Conservation (phyloP, 2,113 vertebrate species). For the Rhabdomys dilectus region DNA sequence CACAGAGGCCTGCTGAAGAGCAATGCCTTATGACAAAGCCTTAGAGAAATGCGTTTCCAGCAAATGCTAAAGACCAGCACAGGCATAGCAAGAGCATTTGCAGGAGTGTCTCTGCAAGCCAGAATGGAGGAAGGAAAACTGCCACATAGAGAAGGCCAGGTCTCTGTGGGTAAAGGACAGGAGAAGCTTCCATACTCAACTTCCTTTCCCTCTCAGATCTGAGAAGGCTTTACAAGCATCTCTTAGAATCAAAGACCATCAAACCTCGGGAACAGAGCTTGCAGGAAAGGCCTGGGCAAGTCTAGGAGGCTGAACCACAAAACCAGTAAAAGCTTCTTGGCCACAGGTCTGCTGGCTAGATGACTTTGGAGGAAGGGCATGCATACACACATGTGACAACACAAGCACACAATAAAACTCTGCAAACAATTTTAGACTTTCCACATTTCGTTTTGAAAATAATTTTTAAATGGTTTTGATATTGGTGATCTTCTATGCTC, state of each 20-base stretch:
- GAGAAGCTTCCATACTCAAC: background rate
- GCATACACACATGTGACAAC: background rate
- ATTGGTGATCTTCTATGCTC: background rate
- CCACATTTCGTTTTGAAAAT: conserved; percentile 11
- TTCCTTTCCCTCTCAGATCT: background rate
- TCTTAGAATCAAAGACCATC: background rate
- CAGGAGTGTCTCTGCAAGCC: background rate
- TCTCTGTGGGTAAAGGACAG: background rate
- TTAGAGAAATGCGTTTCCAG: conserved; percentile 26
- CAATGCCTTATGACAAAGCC: background rate
- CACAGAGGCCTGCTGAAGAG: background rate
- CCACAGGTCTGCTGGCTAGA: background rate
- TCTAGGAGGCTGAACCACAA: background rate
- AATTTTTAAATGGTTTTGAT: background rate
- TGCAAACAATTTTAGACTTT: background rate
- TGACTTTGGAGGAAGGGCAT: background rate
- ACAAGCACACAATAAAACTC: background rate
- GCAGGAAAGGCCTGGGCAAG: background rate
- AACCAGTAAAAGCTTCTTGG: background rate
- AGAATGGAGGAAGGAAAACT: background rate
- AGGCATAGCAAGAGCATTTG: background rate
- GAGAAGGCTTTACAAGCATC: background rate
- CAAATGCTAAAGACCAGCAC: background rate
- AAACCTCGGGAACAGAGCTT: background rate
- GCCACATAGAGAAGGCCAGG: background rate